Evolutionary conservation across 64 coral and sea anemone species (phyloP).

Genomic region (Pachyseris speciosa): DNA sequence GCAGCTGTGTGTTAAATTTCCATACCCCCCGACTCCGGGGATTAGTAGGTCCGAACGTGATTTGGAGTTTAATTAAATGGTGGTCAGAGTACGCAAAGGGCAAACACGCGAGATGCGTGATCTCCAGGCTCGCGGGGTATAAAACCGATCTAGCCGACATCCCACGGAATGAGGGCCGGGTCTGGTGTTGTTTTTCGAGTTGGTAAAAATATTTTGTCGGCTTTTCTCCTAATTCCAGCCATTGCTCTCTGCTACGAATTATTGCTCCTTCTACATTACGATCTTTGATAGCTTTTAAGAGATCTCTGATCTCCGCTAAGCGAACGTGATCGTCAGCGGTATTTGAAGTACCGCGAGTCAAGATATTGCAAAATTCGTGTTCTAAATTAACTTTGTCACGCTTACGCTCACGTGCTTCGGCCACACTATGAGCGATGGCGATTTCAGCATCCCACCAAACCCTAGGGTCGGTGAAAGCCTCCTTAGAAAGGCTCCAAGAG

Average conservation of each 20-base stretch:
- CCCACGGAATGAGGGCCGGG: neutral
- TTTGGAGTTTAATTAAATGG: neutral
- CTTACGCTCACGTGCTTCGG: neutral
- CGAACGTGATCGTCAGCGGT: neutral
- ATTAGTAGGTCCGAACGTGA: neutral
- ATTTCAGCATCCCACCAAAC: neutral
- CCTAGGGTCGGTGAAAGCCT: neutral
- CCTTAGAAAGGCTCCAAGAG: neutral
- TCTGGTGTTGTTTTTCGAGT: neutral
- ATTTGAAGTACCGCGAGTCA: neutral
- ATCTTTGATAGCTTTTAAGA: neutral
- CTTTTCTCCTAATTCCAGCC: conserved; percentile 4
- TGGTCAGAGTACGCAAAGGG: neutral
- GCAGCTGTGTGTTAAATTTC: neutral
- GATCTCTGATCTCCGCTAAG: neutral
- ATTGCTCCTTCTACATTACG: neutral
- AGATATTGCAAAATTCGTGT: neutral
- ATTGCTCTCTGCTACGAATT: neutral
- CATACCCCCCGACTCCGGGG: neutral
- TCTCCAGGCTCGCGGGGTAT: neutral
- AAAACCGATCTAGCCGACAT: neutral
- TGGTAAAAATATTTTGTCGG: conserved; percentile 41
- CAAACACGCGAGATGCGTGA: neutral
- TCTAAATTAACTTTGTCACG: neutral
- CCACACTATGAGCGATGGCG: neutral